Evolutionary conservation across 2,113 vertebrate genomes (phyloP), one percentile per base, ranked within the genome.

Genomic region (Verasper variegatus): DNA sequence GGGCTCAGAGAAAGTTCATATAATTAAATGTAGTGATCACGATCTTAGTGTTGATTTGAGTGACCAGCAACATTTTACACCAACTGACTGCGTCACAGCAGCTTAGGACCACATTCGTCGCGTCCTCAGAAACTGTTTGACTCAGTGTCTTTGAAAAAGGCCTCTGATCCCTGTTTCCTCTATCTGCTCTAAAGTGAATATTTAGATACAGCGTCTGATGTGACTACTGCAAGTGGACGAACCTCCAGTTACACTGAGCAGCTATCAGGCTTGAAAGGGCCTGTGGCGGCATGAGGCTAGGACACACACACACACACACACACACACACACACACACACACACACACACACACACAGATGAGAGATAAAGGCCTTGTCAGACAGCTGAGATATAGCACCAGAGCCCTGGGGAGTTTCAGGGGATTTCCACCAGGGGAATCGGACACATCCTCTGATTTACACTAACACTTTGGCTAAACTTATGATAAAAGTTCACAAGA

Each of bases 391-490:
- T 89, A 85, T 86, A 86, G 89, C 86, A 88, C 85, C 4, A 80
- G 81, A 82, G 89, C 89, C 79, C 86, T 86, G 86, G 89, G 92
- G 90, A 92, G 84, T 90, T 93, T 93, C 85, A 88, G 92, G 90
- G 92, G 92, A 89, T 92, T 92, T 91, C 92, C 92, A 93, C 79
- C 7, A 18, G 88, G 92, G 86, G 84, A 89, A 78, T 89, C 49
- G 80, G 90, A 91, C 92, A 92, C 88, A 65, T 86, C 73, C 73
- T 78, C 90, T 92, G 92, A 93, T 92, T 92, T 93, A 93, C 90
- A 85, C 88, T 78, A 90, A 93, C 90, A 90, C 90, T 91, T 91
- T 91, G 90, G 90, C 89, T 92, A 93, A 93, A 93, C 90, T 89
- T 90, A 78, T 80, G 85, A 91, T 89, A 87, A 91, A 92, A 91